Conservation (phyloP, 1,140 invertebrate genomes). For the Scylla paramamosain region DNA sequence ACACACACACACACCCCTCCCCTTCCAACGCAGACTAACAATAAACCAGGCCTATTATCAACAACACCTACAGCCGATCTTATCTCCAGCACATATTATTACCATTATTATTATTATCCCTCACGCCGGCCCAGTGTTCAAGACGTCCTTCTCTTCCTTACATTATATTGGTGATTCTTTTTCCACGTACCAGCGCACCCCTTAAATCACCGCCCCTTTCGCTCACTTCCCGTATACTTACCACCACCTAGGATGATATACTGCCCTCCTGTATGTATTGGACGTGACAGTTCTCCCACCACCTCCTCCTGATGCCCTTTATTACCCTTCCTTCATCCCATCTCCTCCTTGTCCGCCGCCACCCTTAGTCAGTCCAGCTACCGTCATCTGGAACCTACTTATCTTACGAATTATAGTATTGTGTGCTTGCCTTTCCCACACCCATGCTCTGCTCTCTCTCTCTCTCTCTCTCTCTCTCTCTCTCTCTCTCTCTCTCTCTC, state of each 20-base stretch:
- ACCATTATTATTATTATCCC: too few species aligned
- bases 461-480: background rate
- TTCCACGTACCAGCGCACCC: background rate
- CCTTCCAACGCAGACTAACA: background rate
- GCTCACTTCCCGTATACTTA: constrained; percentile 5
- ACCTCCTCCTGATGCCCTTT: too few species aligned
- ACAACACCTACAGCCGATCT: too few species aligned
- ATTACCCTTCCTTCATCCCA: background rate
- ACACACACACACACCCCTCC: background rate
- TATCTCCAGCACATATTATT: too few species aligned
- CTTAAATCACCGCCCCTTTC: background rate
- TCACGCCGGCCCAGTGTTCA: too few species aligned
- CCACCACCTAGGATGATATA: background rate
- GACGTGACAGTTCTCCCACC: background rate
- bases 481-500: constrained; percentile 20
- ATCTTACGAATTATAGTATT: too few species aligned
- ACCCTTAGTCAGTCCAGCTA: too few species aligned
- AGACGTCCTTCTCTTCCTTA: too few species aligned
- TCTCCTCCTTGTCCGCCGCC: background rate
- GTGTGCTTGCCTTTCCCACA: background rate
- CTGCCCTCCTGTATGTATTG: background rate
- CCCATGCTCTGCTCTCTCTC: background rate
- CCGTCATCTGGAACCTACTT: too few species aligned
- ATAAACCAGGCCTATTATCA: too few species aligned
- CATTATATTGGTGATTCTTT: too few species aligned